A percentile compares a stretch with the other conserved stretches of the same genome.
Conservation (phyloP, 2,113 vertebrate genomes). For the Emydocephalus ijimae region DNA sequence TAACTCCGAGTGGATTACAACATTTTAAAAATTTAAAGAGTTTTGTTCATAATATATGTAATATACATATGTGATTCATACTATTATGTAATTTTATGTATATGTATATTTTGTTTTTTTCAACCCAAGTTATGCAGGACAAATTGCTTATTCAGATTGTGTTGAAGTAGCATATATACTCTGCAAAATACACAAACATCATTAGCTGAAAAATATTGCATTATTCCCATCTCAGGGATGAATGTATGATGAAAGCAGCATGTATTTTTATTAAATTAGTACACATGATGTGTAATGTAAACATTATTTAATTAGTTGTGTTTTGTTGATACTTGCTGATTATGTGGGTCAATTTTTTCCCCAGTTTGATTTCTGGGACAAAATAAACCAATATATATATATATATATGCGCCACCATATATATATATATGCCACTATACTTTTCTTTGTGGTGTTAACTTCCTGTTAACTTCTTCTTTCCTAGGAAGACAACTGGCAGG, state of each 20-base stretch:
- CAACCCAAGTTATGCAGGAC: background rate
- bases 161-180: background rate
- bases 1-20: background rate
- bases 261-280: background rate
- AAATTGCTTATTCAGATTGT: background rate
- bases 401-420: too few relatives aligned
- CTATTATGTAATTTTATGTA: background rate
- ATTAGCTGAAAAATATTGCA: background rate
- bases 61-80: background rate
- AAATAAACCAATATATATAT: background rate
- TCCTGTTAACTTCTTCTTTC: background rate
- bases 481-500: constrained; percentile 45
- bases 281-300: background rate
- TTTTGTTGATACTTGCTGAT: background rate
- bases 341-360: background rate
- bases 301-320: background rate
- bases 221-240: background rate
- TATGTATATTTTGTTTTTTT: background rate
- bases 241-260: background rate
- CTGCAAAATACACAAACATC: background rate
- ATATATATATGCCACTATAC: background rate
- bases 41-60: background rate
- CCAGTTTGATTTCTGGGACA: background rate
- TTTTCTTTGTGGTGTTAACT: background rate
- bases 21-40: background rate